Conservation (phyloP, 2,797 vertebrate genomes). For the Catamblyrhynchus diadema region DNA sequence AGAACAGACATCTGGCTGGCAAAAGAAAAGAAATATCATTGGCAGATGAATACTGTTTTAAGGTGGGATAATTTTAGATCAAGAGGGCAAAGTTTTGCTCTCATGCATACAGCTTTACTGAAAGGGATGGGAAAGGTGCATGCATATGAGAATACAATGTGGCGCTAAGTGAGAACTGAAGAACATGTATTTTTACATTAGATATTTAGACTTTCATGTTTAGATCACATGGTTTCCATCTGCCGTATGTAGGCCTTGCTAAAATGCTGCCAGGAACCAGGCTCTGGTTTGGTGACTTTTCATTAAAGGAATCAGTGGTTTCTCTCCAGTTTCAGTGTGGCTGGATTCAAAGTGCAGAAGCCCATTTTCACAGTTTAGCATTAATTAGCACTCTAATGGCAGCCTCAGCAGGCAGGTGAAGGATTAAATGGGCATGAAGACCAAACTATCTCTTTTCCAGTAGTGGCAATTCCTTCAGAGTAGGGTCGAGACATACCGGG, state of each 20-base stretch:
- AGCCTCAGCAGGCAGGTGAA: slow-evolving; percentile 47
- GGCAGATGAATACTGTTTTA: slow-evolving; percentile 43
- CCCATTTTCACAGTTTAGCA: slow-evolving; percentile 42
- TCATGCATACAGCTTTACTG: background rate
- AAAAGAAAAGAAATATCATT: slow-evolving; percentile 37
- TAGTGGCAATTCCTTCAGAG: background rate
- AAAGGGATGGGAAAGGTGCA: slow-evolving; percentile 17
- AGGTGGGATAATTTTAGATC: slow-evolving; percentile 56
- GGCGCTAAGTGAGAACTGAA: slow-evolving; percentile 26
- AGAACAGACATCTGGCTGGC: slow-evolving; percentile 62
- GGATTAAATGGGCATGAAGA: slow-evolving; percentile 36
- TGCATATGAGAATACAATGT: background rate
- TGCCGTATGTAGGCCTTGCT: slow-evolving; percentile 34
- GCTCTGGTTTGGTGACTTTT: slow-evolving; percentile 53
- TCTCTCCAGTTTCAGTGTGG: slow-evolving; percentile 68
- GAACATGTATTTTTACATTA: background rate
- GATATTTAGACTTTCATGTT: slow-evolving; percentile 9
- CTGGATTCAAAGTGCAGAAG: slow-evolving; percentile 48
- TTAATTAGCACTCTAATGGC: slow-evolving; percentile 61
- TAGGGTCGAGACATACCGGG: background rate
- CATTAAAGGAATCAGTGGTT: slow-evolving; percentile 73
- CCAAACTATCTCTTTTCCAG: background rate
- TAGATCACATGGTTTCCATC: slow-evolving; percentile 8
- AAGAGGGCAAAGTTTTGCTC: slow-evolving; percentile 45
- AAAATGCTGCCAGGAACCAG: slow-evolving; percentile 29